Base-by-base conservation (phyloP, 2,797 vertebrate species). In the Vultur gryphus region DNA sequence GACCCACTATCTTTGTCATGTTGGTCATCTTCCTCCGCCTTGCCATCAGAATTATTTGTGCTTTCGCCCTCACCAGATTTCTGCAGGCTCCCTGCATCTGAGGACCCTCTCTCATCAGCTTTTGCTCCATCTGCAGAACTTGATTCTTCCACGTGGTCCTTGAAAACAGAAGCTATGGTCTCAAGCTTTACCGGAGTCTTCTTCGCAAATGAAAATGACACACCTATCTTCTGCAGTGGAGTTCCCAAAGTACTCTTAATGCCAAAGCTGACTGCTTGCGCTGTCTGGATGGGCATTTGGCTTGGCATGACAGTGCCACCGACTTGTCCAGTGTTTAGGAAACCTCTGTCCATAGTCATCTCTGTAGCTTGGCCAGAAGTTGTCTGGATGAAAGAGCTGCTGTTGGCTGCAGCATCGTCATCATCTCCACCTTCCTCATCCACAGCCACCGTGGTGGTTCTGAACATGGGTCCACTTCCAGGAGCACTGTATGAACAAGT, bases 401-500 rank as follows among this genome's bases (percentile, higher is more conserved):
- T 97, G 83, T 97, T 97, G 84, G 99, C 98, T 4, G 98, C 88
- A 3, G 97, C 96, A 37, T 98, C 98, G 0, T 98, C 96, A 2
- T 99, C 99, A 0, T 99, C 99, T 44, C 96, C 94, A 58, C 98
- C 99, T 96, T 99, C 99, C 88, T 99, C 99, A 19, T 99, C 99
- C 79, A 99, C 98, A 52, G 98, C 99, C 86, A 99, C 99, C 0
- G 99, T 99, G 78, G 99, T 99, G 35, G 99, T 98, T 98, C 99
- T 99, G 98, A 99, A 99, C 99, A 99, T 99, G n/a, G 99, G 99
- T 13, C 99, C 99, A 55, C 99, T 99, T 87, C 99, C 99, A 91
- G 99, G 99, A 77, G 99, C 99, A 15, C 99, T 99, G 95, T 11
- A 97, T 4, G 89, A 75, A 97, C 54, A 93, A 62, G 95, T 78